Conservation (phyloP, 1,140 invertebrate genomes). For the Lerema accius region DNA sequence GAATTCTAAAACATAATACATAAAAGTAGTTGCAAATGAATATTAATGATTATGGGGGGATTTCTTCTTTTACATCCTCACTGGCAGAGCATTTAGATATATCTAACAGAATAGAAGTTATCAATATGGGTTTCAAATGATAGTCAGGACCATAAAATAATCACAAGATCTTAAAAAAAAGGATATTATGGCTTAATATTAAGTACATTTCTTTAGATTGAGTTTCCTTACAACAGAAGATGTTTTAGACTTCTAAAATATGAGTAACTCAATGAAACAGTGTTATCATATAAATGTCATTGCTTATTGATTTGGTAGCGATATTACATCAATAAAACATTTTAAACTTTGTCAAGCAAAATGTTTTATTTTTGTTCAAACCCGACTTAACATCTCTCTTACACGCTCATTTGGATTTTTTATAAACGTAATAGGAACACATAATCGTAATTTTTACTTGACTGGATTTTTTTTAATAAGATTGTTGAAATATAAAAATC, state of each 20-base stretch:
- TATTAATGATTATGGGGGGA: no score
- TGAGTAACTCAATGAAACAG: conserved; percentile 54
- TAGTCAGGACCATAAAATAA: neutral
- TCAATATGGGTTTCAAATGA: conserved; percentile 18
- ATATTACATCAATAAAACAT: conserved; percentile 44
- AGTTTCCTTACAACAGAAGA: neutral
- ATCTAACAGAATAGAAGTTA: no score
- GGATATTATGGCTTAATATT: conserved; percentile 1
- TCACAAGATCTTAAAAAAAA: no score
- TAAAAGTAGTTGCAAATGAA: no score
- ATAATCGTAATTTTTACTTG: neutral
- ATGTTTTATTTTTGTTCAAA: conserved; percentile 41
- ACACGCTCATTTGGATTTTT: conserved; percentile 14
- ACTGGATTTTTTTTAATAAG: conserved; percentile 3
- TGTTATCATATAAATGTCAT: conserved; percentile 45
- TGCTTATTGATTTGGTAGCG: conserved; percentile 42
- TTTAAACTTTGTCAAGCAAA: conserved; percentile 49
- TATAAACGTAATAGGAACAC: neutral
- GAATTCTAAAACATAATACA: no score
- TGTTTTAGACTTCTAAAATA: conserved; percentile 10
- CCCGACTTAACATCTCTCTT: conserved; percentile 54
- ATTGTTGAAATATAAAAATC: no score
- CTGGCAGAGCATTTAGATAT: no score
- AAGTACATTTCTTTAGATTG: conserved; percentile 7
- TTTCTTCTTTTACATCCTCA: no score